Evolutionary conservation across 2,797 vertebrate species (phyloP).

Genomic region (Sebastes itinus): DNA sequence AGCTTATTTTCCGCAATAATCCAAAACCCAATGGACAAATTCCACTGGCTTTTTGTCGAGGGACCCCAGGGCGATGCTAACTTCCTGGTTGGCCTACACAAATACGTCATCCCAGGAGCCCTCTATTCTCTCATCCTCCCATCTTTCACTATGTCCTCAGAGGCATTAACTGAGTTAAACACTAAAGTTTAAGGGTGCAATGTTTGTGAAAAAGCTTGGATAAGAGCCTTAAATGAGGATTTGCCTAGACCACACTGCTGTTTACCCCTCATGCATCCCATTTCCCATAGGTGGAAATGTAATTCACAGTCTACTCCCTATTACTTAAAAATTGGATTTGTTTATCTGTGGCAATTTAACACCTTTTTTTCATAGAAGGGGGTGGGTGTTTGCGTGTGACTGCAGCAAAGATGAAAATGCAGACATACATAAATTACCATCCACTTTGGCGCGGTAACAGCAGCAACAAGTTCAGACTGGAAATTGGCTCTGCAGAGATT

Average conservation of each 20-base stretch:
- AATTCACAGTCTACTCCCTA: neutral
- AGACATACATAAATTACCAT: constrained; percentile 62
- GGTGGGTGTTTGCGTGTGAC: constrained; percentile 1
- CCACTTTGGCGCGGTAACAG: constrained; percentile 34
- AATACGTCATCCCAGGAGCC: no score
- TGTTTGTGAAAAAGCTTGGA: neutral
- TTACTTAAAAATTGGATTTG: constrained; percentile 21
- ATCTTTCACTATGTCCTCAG: neutral
- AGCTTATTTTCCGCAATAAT: no score
- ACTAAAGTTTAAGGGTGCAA: neutral
- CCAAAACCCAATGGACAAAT: no score
- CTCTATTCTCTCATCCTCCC: neutral
- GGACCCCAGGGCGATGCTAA: no score
- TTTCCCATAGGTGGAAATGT: constrained; percentile 1
- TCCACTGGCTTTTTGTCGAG: no score
- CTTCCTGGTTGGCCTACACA: no score
- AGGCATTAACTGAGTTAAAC: neutral
- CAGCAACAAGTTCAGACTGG: constrained; percentile 42
- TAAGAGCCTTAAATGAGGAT: neutral
- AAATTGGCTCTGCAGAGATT: constrained; percentile 54
- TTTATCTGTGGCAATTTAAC: constrained; percentile 12
- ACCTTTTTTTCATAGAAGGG: neutral
- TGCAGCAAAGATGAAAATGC: constrained; percentile 38
- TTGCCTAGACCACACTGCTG: neutral
- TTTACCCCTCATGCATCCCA: neutral